Evolutionary conservation across 2,888 invertebrate genomes (phyloP).

Genomic region (Thymelicus sylvestris): DNA sequence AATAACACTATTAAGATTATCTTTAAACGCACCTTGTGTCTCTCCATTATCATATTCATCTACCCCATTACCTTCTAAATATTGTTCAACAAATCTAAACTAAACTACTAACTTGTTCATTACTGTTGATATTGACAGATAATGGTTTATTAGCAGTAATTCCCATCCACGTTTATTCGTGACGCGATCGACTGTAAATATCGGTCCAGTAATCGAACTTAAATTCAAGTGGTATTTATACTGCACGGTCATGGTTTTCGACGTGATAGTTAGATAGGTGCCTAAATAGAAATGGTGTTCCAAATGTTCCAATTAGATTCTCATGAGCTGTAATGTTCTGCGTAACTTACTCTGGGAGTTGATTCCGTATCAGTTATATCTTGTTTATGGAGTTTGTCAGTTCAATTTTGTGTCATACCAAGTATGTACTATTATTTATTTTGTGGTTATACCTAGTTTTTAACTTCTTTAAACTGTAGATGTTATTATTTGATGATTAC

Average conservation of each 20-base stretch:
- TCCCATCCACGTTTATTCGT: slow-evolving; percentile 60
- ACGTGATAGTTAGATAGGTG: slow-evolving; percentile 12
- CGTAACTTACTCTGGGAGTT: slow-evolving; percentile 1
- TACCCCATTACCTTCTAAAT: neutral
- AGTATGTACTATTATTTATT: no score
- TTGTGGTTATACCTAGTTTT: no score
- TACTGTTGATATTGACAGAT: slow-evolving; percentile 6
- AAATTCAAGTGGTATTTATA: slow-evolving; percentile 30
- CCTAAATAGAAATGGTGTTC: slow-evolving; percentile 12
- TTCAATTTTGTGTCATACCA: no score
- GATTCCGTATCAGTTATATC: neutral
- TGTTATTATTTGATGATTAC: no score
- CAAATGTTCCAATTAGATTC: slow-evolving; percentile 10
- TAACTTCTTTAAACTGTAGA: no score
- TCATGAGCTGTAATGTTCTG: slow-evolving; percentile 1
- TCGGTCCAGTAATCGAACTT: slow-evolving; percentile 59
- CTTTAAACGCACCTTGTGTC: no score
- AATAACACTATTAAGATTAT: no score
- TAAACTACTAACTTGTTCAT: neutral
- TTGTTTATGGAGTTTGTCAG: no score
- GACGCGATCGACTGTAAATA: slow-evolving; percentile 64
- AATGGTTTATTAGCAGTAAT: slow-evolving; percentile 55
- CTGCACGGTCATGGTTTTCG: slow-evolving; percentile 4
- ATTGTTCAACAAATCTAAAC: neutral
- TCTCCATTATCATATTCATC: neutral